Conservation (phyloP, 2,888 invertebrate species). For the Drosophila monieri region DNA sequence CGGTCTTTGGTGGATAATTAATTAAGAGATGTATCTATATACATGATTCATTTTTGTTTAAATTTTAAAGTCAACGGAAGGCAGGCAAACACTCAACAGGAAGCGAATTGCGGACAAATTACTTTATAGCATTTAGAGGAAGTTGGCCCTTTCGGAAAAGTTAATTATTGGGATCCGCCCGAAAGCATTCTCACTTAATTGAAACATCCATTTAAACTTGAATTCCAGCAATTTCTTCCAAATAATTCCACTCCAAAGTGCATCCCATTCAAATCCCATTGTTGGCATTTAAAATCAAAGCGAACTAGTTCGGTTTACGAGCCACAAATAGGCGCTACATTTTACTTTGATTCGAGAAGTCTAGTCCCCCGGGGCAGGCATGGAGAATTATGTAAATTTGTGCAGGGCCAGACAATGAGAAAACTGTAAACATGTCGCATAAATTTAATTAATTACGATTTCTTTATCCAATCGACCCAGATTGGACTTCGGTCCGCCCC, state of each 20-base stretch:
- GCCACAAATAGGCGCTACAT: conserved; percentile 59
- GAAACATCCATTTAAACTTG: conserved; percentile 24
- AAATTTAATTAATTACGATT: conserved; percentile 78
- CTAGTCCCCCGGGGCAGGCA: conserved; percentile 20
- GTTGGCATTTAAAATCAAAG: conserved; percentile 33
- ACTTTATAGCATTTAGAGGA: neutral
- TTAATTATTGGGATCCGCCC: neutral
- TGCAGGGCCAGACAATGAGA: conserved; percentile 59
- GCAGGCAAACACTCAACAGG: neutral
- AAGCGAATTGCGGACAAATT: conserved; percentile 3
- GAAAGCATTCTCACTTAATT: conserved; percentile 6
- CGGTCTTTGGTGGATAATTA: neutral
- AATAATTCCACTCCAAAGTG: conserved; percentile 16
- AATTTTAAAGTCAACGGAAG: neutral
- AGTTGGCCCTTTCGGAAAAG: neutral
- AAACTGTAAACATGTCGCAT: conserved; percentile 79
- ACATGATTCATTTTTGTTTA: too few species aligned
- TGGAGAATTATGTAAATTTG: conserved; percentile 70
- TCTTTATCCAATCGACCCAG: conserved; percentile 77
- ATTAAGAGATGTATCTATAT: neutral
- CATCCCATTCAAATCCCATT: conserved; percentile 50
- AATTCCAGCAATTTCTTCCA: neutral
- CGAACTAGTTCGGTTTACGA: conserved; percentile 60
- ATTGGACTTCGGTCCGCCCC: conserved; percentile 20
- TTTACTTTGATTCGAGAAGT: conserved; percentile 60